Percentiles rank a stretch among this genome's conserved stretches.
Evolutionary conservation across 2,113 vertebrate genomes (phyloP).

Genomic region (Sterna hirundo): DNA sequence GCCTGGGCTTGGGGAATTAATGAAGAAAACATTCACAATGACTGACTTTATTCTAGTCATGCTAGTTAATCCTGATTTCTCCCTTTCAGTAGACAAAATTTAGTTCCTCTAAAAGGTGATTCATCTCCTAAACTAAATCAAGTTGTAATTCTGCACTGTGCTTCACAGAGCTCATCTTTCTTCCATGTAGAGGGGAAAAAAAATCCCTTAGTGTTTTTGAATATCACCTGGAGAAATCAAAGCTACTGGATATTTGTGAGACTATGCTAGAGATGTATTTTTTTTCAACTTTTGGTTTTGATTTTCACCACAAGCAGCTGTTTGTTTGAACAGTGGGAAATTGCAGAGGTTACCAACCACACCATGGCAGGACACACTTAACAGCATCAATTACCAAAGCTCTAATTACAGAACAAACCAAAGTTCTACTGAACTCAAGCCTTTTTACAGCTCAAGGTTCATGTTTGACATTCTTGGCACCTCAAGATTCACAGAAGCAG

Average conservation of each 20-base stretch:
- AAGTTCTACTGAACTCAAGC: background rate
- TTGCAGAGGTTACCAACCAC: background rate
- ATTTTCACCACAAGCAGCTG: background rate
- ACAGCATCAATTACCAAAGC: background rate
- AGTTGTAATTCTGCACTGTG: background rate
- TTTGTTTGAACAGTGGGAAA: background rate
- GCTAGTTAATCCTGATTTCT: background rate
- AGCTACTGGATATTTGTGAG: background rate
- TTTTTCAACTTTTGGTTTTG: background rate
- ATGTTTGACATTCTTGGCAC: background rate
- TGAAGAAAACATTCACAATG: background rate
- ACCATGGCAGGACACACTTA: background rate
- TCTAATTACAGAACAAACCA: background rate
- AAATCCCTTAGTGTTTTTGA: background rate
- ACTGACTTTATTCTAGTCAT: background rate
- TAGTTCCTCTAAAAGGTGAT: background rate
- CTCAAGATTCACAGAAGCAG: background rate
- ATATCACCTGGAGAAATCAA: background rate
- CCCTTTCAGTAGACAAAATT: background rate
- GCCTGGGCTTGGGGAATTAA: background rate
- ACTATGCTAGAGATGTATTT: background rate
- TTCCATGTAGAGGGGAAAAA: accelerated
- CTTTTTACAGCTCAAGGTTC: background rate
- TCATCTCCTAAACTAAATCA: background rate
- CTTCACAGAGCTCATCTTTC: background rate